Percentiles rank a stretch among this genome's conserved stretches.
Evolutionary conservation across 2,888 invertebrate genomes (phyloP).

Genomic region (Acanthosepion pharaonis): DNA sequence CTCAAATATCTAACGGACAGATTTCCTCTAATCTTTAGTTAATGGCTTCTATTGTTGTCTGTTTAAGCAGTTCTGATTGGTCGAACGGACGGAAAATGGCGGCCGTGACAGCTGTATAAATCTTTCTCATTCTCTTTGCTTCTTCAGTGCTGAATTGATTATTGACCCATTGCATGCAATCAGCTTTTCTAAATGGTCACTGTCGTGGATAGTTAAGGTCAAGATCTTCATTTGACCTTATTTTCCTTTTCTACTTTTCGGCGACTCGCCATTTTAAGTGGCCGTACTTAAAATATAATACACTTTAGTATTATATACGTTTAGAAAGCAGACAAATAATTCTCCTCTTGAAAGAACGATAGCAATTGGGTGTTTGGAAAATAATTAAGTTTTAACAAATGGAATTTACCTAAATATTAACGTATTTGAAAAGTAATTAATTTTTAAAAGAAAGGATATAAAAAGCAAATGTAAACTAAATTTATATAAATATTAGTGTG

Average conservation of each 20-base stretch:
- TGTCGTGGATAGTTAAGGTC: not conserved
- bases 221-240: not conserved
- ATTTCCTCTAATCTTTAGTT: not conserved
- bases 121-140: not conserved
- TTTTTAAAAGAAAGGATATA: too few relatives aligned
- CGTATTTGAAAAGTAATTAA: too few relatives aligned
- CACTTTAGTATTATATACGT: not conserved
- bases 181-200: not conserved
- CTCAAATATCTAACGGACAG: not conserved
- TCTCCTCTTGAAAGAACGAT: too few relatives aligned
- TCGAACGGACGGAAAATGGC: not conserved
- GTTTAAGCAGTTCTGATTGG: not conserved
- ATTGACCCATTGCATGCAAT: not conserved
- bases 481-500: too few relatives aligned
- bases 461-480: too few relatives aligned
- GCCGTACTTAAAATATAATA: not conserved
- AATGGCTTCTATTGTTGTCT: slow-evolving; percentile 11
- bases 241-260: not conserved
- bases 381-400: too few relatives aligned
- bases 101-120: not conserved
- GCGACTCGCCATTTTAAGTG: not conserved
- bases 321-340: too few relatives aligned
- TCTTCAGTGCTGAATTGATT: not conserved
- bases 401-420: too few relatives aligned
- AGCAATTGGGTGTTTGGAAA: too few relatives aligned